A percentile compares a stretch with the other conserved stretches of the same genome.
These are phyloP conservation scores for Bradypodion ventrale DNA, from an alignment of 2,797 vertebrate species.

Conservation along the genomic window DNA sequence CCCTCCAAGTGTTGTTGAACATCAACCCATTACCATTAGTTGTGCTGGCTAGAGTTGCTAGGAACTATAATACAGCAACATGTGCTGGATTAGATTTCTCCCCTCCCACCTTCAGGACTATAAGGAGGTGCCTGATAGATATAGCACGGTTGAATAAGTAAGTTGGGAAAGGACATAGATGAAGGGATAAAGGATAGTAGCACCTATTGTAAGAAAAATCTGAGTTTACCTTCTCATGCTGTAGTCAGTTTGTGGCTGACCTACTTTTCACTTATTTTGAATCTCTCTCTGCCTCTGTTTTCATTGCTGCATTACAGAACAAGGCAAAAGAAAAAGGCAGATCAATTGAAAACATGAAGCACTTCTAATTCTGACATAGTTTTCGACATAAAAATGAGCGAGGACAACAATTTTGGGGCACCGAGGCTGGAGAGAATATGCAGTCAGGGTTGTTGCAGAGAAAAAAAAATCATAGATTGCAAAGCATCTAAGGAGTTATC, in stretches of 20 bases:
- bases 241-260: slow-evolving; percentile 6
- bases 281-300: slow-evolving; percentile 23
- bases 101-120: no score
- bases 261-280: slow-evolving; percentile 41
- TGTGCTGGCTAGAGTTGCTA: not conserved
- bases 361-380: not conserved
- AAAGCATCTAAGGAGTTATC: not conserved
- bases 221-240: not conserved
- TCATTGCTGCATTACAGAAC: slow-evolving; percentile 26
- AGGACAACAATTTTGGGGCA: not conserved
- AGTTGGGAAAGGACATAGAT: not conserved
- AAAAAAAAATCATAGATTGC: not conserved
- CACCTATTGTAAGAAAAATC: not conserved
- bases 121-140: no score
- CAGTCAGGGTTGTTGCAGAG: not conserved
- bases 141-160: not conserved
- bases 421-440: slow-evolving; percentile 1
- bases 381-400: not conserved
- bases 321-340: slow-evolving; percentile 24
- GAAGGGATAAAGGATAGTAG: not conserved
- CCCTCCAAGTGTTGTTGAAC: not conserved
- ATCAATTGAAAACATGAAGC: not conserved
- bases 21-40: not conserved
- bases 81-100: not conserved
- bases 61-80: not conserved